Conservation (phyloP, 2,113 vertebrate species). For the Rhinoderma darwinii region DNA sequence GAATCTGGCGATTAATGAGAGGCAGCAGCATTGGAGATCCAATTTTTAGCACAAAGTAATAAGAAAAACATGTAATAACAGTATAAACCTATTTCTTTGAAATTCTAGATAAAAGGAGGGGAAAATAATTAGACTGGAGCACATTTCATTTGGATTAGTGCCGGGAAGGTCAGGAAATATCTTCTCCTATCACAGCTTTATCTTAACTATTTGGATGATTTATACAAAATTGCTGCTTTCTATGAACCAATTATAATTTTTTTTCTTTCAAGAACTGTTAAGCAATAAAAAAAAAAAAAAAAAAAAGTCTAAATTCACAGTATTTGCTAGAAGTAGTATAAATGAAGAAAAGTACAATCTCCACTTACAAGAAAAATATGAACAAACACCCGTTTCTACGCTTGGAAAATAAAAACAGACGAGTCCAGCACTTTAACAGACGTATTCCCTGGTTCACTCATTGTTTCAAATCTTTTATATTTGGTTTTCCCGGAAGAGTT, state of each 20-base stretch:
- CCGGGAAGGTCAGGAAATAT: not conserved
- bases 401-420: not conserved
- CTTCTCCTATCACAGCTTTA: not conserved
- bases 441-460: not conserved
- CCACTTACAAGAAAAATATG: not conserved
- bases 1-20: too few relatives aligned
- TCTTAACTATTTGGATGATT: not conserved
- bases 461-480: not conserved
- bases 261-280: not conserved
- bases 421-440: not conserved
- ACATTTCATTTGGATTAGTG: not conserved
- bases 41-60: too few relatives aligned
- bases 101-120: too few relatives aligned
- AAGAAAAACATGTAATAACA: too few relatives aligned
- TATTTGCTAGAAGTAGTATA: not conserved
- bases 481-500: not conserved
- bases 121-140: too few relatives aligned
- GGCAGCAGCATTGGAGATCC: too few relatives aligned
- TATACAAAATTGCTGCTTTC: not conserved
- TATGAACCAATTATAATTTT: not conserved
- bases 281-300: not conserved
- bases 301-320: not conserved
- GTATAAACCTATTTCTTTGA: too few relatives aligned
- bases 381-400: not conserved
- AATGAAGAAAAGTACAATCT: not conserved